A percentile compares a stretch with the other conserved stretches of the same genome.
Evolutionary conservation across 2,888 invertebrate species (phyloP).

Genomic region (Lucinisca nassula): DNA sequence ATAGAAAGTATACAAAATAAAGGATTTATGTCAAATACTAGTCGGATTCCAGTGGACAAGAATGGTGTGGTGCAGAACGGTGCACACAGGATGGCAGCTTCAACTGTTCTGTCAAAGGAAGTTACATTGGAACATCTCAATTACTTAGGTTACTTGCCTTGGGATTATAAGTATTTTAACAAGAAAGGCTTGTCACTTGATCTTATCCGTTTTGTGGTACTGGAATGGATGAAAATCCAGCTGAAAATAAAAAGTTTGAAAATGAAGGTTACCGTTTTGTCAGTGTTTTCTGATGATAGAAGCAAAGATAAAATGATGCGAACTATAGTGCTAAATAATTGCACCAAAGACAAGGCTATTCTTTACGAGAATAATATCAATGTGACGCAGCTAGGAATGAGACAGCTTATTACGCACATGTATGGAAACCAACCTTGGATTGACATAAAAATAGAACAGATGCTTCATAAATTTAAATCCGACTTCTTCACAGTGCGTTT

Average conservation of each 20-base stretch:
- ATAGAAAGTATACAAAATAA: background rate
- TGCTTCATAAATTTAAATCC: background rate
- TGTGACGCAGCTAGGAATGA: background rate
- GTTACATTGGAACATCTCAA: background rate
- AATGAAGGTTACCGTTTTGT: background rate
- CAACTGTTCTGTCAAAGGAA: background rate
- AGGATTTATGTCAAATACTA: background rate
- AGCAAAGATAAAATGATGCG: background rate
- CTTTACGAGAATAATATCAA: background rate
- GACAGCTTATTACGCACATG: background rate
- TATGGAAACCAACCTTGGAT: conserved; percentile 13
- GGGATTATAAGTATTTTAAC: background rate
- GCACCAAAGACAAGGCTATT: background rate
- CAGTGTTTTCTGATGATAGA: background rate
- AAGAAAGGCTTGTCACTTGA: background rate
- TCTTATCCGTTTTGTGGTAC: background rate
- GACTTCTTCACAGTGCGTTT: background rate
- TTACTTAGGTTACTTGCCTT: too few relatives aligned
- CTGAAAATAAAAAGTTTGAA: background rate
- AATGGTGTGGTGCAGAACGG: background rate
- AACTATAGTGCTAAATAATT: background rate
- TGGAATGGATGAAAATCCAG: background rate
- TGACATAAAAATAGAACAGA: background rate
- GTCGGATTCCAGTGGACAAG: background rate
- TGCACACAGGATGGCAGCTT: background rate